Evolutionary conservation across 2,113 vertebrate genomes (phyloP).

Genomic region (Lepisosteus osseus): DNA sequence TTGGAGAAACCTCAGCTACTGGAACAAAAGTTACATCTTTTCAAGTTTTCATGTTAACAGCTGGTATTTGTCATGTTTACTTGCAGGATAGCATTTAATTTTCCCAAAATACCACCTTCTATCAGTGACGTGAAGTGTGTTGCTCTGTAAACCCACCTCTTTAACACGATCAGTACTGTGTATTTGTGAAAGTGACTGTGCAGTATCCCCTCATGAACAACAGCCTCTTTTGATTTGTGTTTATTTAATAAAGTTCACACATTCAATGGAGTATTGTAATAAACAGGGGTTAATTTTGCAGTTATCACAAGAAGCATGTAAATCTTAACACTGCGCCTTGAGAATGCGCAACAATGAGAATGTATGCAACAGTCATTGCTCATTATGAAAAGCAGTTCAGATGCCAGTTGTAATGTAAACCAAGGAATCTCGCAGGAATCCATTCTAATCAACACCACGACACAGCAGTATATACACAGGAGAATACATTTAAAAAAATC

Average conservation of each 20-base stretch:
- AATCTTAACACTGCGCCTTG: conserved; percentile 13
- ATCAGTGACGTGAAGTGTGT: no score
- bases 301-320: conserved; percentile 19
- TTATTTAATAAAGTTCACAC: conserved; percentile 57
- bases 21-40: no score
- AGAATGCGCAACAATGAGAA: conserved; percentile 27
- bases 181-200: conserved; percentile 12
- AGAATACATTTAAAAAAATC: conserved; percentile 36
- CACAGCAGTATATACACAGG: conserved; percentile 25
- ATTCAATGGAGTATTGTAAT: conserved; percentile 42
- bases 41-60: no score
- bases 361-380: conserved; percentile 34
- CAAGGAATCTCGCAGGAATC: conserved; percentile 33
- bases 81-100: no score
- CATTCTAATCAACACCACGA: conserved; percentile 9
- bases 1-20: no score
- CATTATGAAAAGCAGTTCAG: conserved; percentile 21
- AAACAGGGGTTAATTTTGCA: conserved; percentile 24
- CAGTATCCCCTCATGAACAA: conserved; percentile 32
- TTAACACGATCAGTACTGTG: no score
- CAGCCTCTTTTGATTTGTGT: conserved; percentile 26
- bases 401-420: conserved; percentile 46
- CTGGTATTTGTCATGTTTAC: no score
- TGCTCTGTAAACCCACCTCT: no score
- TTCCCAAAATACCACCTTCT: no score